Evolutionary conservation across 2,797 vertebrate genomes (phyloP).

Genomic region (Cynopterus sphinx): DNA sequence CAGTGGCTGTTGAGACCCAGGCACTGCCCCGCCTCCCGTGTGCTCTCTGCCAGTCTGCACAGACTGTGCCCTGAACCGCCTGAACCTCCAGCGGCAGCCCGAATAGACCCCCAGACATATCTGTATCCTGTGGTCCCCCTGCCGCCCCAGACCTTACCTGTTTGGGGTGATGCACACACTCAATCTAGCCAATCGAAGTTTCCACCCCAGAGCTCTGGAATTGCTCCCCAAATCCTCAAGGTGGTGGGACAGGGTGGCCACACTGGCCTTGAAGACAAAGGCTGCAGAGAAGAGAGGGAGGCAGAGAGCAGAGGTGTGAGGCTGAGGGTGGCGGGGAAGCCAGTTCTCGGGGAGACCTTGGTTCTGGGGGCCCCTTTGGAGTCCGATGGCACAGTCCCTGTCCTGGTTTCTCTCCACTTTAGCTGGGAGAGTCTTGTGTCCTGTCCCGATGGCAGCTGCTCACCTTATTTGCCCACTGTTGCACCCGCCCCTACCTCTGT

Average conservation of each 20-base stretch:
- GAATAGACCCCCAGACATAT: rapidly evolving
- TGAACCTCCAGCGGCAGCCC: not conserved
- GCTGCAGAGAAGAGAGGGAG: not conserved
- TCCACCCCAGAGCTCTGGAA: not conserved
- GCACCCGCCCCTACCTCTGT: not conserved
- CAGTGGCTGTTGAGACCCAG: rapidly evolving
- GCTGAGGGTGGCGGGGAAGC: no score
- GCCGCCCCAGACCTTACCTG: not conserved
- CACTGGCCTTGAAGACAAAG: not conserved
- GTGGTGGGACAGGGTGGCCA: not conserved
- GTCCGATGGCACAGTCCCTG: not conserved
- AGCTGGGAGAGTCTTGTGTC: not conserved
- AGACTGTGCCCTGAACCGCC: not conserved
- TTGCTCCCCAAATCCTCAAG: not conserved
- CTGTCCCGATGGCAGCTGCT: not conserved
- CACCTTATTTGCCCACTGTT: not conserved
- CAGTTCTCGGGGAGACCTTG: rapidly evolving
- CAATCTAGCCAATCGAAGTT: not conserved
- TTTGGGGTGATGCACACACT: not conserved
- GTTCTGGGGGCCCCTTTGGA: no score
- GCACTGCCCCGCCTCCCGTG: not conserved
- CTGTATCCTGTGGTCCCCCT: no score
- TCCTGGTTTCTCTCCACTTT: not conserved
- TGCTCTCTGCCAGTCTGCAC: not conserved
- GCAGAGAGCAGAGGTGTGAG: not conserved